phyloP scores from a whole-genome alignment of 2,888 invertebrate species.

The Idaea straminata region DNA sequence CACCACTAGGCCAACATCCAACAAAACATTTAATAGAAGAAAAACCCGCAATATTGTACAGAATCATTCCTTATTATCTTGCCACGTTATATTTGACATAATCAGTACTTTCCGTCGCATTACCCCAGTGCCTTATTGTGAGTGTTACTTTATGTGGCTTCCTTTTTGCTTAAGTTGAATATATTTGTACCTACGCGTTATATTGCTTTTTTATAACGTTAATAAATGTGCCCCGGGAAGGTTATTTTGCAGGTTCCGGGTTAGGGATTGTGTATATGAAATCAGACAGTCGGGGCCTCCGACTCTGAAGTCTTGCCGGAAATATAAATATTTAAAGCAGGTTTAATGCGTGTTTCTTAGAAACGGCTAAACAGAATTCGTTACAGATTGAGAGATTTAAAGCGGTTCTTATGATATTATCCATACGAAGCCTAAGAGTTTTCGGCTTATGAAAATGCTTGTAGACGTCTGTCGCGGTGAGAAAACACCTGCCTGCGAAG shows the following conservation, averaged over 20 bases:
- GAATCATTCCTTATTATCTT: slow-evolving; percentile 8
- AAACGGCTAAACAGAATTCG: neutral
- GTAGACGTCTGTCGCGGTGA: no score
- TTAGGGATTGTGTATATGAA: neutral
- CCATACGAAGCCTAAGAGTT: neutral
- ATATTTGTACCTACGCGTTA: slow-evolving; percentile 26
- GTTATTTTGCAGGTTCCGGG: neutral
- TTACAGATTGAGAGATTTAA: neutral
- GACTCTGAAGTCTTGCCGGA: neutral
- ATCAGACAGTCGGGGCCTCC: neutral
- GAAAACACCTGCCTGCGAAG: no score
- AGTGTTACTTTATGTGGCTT: slow-evolving; percentile 30
- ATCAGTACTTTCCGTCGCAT: slow-evolving; percentile 34
- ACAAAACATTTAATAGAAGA: neutral
- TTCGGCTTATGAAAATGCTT: neutral
- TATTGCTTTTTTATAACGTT: neutral
- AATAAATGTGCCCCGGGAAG: neutral
- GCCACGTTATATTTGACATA: slow-evolving; percentile 21
- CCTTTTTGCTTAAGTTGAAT: slow-evolving; percentile 27
- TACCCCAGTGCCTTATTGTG: slow-evolving; percentile 20
- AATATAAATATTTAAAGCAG: neutral
- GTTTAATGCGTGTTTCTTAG: no score
- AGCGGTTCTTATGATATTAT: neutral
- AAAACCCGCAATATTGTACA: slow-evolving; percentile 11
- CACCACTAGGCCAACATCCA: neutral